A percentile compares a stretch with the other conserved stretches of the same genome.
Conservation (phyloP, 2,797 vertebrate species). For the Aplochiton taeniatus region DNA sequence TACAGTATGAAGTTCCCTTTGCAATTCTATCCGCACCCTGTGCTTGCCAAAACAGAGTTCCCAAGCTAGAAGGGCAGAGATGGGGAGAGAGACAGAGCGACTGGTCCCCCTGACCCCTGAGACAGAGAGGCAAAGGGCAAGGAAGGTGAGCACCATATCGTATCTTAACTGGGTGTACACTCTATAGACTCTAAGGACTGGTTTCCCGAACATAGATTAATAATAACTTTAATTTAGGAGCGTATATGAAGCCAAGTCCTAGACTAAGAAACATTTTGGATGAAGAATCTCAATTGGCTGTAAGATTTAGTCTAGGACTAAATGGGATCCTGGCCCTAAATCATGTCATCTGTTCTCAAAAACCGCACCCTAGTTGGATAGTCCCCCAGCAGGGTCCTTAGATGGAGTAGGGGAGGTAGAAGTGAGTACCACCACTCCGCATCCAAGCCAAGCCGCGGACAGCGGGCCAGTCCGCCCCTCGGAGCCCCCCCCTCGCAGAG, state of each 20-base stretch:
- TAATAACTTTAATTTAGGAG: too few relatives aligned
- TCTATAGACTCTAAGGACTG: too few relatives aligned
- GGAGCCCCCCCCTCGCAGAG: too few relatives aligned
- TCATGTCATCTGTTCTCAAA: not conserved
- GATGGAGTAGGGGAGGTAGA: not conserved
- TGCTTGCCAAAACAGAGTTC: not conserved
- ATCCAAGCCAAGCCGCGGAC: constrained; percentile 11
- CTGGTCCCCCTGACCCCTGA: constrained; percentile 29
- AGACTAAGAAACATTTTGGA: too few relatives aligned
- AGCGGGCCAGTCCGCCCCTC: not conserved
- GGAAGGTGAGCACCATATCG: constrained; percentile 36
- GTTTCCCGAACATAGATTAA: too few relatives aligned
- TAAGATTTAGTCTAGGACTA: too few relatives aligned
- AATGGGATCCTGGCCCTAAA: too few relatives aligned
- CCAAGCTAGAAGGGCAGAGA: not conserved
- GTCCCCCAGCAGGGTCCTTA: constrained; percentile 7
- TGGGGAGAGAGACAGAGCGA: not conserved
- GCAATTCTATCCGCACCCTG: too few relatives aligned
- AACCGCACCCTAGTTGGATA: constrained; percentile 12
- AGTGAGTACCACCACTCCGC: constrained; percentile 31
- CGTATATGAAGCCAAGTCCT: too few relatives aligned
- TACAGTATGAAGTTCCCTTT: not conserved
- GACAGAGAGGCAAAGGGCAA: constrained; percentile 35
- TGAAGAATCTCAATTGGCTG: too few relatives aligned
- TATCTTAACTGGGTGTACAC: not conserved